Percentiles rank a stretch among this genome's conserved stretches.
These are phyloP conservation scores for Drosophila mulleri DNA, from an alignment of 2,888 invertebrate species.

Conservation along the genomic window DNA sequence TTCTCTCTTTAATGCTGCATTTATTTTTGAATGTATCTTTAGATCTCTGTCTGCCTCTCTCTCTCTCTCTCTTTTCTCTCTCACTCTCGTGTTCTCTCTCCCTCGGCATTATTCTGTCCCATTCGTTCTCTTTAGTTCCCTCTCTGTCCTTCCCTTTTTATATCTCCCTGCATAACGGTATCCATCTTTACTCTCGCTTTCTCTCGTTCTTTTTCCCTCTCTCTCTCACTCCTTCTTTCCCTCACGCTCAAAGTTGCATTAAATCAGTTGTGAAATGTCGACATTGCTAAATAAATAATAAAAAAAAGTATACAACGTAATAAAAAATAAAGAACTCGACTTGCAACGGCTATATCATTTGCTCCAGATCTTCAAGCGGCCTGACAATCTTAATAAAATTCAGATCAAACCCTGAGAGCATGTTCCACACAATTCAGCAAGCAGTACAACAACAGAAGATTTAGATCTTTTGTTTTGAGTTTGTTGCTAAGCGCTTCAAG, in stretches of 20 bases:
- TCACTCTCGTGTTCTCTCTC: not conserved
- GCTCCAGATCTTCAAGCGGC: slow-evolving; percentile 46
- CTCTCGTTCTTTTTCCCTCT: not conserved
- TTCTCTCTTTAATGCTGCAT: no score
- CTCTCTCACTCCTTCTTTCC: not conserved
- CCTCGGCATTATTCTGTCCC: not conserved
- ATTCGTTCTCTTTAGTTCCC: not conserved
- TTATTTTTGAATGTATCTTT: no score
- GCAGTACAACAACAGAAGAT: not conserved
- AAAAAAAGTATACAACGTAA: not conserved
- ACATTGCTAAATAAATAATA: no score
- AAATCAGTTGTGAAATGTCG: not conserved
- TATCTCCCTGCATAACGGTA: not conserved
- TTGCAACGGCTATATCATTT: slow-evolving; percentile 34
- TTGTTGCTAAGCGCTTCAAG: slow-evolving; percentile 27
- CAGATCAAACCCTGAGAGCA: slow-evolving; percentile 24
- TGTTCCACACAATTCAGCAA: not conserved
- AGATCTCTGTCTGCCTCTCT: no score
- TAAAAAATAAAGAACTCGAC: slow-evolving; percentile 2
- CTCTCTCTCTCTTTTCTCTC: not conserved
- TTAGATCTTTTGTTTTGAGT: slow-evolving; percentile 9
- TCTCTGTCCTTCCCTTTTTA: not conserved
- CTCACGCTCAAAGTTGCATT: not conserved
- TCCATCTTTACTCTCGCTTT: not conserved
- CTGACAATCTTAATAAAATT: slow-evolving; percentile 21